Base-by-base conservation (phyloP, 2,797 vertebrate genomes). In the Discoglossus pictus region DNA sequence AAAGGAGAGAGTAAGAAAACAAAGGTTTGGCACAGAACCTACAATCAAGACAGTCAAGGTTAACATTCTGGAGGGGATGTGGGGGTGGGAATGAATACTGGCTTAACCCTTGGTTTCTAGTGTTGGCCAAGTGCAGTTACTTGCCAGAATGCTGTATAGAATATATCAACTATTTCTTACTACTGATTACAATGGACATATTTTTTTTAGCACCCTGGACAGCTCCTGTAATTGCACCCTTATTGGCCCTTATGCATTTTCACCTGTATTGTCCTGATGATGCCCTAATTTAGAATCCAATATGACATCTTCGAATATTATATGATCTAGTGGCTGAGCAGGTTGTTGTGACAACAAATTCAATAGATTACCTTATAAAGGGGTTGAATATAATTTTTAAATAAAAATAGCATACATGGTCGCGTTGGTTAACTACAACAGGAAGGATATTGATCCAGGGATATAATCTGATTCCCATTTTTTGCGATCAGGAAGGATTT, bases 41-140 rank as follows among this genome's bases (percentile, higher is more conserved):
- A 64, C 40, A 71, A 71, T 56, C 68, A 71, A 59, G 53, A 51
- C 55, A 58, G 42, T 64, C 68, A 71, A 71, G 68, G 68, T 71
- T 71, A 71, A 38, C 53, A 43, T 64, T 65, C 18, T 63, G 10
- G 20, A 51, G 61, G 39, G 53, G 46, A 36, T 44, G 68, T 64
- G 68, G 68, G 68, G 61, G 61, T 38, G 61, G 61, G 39, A 18
- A 17, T 43, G 15, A 46, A 2, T 44, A 52, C 27, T 27, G 6
- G 20, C 12, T 71, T 71, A 71, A 71, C 68, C 46, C 42, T 44
- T 64, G 16, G 11, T 59, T 39, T 4, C 46, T 35, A 44, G 17
- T 13, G 15, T 5, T 11, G 36, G 12, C 6, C 17, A 24, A 16
- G 4, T 27, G 16, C 27, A 40, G 6, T 10, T 16, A 15, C 13